Base-by-base conservation (phyloP, 2,113 vertebrate genomes). In the Ammodramus savannarum region DNA sequence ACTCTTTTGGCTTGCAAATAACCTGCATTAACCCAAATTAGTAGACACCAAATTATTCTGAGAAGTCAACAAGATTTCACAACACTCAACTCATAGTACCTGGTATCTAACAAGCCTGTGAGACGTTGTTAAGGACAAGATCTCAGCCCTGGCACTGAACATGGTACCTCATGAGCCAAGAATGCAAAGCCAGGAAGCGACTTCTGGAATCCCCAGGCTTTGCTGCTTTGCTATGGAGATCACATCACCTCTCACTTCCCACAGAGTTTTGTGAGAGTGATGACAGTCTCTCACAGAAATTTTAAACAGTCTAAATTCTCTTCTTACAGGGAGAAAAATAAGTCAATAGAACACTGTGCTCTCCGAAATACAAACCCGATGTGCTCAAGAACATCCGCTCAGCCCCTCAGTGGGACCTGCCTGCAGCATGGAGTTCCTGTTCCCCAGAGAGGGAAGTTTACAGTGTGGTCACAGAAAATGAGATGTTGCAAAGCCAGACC, bases 401-500 rank as follows among this genome's bases (percentile, higher is more conserved):
- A 61, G 76, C 6, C 19, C 23, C 22, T 26, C 2, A 4, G 54
- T 16, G 25, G 39, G 19, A 41, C 63, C 3, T 51, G 32, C 32
- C 43, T 43, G 34, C 26, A 67, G 51, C 43, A 62, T 1, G 41
- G 46, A 18, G 20, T 7, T 41, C n/a, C 22, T 69, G 32, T 6
- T 66, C 36, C 68, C 11, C 36, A 49, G 22, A 12, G 17, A 44
- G 22, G 5, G 39, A 62, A 57, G 34, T 57, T 86, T 54, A 34
- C 19, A 41, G 49, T 2, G 2, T 3, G 17, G 31, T 55, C n/a
- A 29, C 55, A 87, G 63, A 43, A 72, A 36, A 36, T 0, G 2
- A 72, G 48, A 23, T 5, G 5, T 5, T 52, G 41, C 46, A 80
- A 67, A 46, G 36, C 58, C 38, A 72, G 39, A 38, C 8, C 0